Evolutionary conservation across 64 coral and sea anemone species (phyloP), one percentile per base, ranked within the genome.

Genomic region (Catalaphyllia jardinei): DNA sequence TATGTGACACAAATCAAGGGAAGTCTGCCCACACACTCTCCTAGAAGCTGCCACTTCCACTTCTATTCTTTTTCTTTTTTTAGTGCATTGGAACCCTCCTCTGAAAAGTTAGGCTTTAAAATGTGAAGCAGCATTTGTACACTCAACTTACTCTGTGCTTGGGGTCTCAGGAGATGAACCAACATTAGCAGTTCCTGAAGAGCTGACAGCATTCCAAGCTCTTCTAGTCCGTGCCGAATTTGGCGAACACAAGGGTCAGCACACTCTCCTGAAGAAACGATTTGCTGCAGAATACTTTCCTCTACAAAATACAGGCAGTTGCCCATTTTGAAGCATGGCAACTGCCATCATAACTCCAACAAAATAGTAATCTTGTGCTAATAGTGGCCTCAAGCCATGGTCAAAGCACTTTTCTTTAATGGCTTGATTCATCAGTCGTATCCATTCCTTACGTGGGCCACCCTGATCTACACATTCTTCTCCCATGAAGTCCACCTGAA

Each of bases 401-500:
- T 82, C 69, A 88, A 93, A 93, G 71, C 88, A 93, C 51, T 94
- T 93, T 79, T 94, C 77, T 67, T 88, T 88, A 10, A 93, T 93
- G 49, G 77, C 64, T 62, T 83, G 91, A 57, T 93, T 93, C 64
- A 82, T 82, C 59, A 93, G 30, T 82, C 76, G 25, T 27, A 93
- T 88, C 91, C 91, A 88, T 24, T 93, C 77, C 42, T 93, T 93
- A 14, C 86, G 86, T 82, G 91, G 86, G 16, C 86, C 91, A 75
- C 91, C 67, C 60, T n/a, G n/a, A n/a, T n/a, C n/a, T n/a, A n/a
- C n/a, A 76, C 76, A 71, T 65, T 88, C 86, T 16, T 83, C 91
- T 29, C 91, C 69, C 86, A 93, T 93, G 67, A 93, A 93, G 74
- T 88, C 91, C 31, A 93, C 86, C 87, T 31, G 30, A 76, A 88